phyloP scores from a whole-genome alignment of 2,113 vertebrate genomes.

The Sylvilagus bachmani region DNA sequence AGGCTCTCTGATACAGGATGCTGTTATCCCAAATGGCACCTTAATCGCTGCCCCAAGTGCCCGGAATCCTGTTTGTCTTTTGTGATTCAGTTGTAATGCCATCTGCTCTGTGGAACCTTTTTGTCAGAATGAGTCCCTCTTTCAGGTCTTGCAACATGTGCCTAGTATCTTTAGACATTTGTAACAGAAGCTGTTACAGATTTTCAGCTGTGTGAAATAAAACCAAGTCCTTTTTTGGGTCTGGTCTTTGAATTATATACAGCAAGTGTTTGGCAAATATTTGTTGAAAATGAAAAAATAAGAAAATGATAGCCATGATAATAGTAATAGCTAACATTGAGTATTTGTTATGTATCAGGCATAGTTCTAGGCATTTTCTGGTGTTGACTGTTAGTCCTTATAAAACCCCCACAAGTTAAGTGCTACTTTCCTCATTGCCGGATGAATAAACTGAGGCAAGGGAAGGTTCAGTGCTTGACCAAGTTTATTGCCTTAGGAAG shows the following conservation, averaged over 20 bases:
- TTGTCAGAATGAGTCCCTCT: slow-evolving; percentile 1
- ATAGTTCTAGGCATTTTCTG: neutral
- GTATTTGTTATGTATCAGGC: neutral
- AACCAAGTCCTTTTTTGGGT: neutral
- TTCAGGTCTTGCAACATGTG: neutral
- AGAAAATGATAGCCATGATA: neutral
- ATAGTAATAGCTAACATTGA: neutral
- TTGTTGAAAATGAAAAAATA: slow-evolving; percentile 40
- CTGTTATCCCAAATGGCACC: too few relatives aligned
- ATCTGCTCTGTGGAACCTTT: neutral
- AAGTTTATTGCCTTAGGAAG: neutral
- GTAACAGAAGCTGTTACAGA: neutral
- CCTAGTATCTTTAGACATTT: neutral
- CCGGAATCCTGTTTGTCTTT: neutral
- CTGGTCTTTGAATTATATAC: neutral
- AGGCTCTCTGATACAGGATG: too few relatives aligned
- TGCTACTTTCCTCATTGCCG: neutral
- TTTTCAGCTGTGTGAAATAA: neutral
- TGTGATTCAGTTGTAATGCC: slow-evolving; percentile 35
- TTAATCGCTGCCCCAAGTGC: too few relatives aligned
- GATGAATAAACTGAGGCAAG: neutral
- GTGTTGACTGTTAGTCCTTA: slow-evolving; percentile 7
- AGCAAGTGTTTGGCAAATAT: neutral
- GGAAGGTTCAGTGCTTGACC: neutral
- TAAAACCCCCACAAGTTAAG: neutral